A percentile compares a stretch with the other conserved stretches of the same genome.
phyloP scores from a whole-genome alignment of 2,888 invertebrate species.

The Alsophila aescularia region DNA sequence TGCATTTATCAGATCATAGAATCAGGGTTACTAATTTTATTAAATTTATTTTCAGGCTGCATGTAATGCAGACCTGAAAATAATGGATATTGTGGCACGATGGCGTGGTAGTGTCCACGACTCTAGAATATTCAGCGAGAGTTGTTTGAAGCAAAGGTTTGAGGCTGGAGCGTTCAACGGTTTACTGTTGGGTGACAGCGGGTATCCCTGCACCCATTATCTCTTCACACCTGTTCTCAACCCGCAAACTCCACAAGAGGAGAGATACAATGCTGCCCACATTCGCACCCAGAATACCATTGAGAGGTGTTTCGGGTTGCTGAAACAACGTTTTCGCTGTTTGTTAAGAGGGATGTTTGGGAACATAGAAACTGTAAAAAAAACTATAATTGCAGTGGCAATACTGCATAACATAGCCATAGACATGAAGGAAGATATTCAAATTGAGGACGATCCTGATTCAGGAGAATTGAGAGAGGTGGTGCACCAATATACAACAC shows the following conservation, averaged over 20 bases:
- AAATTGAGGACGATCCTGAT: too few species aligned
- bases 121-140: slow-evolving; percentile 25
- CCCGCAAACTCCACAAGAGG: too few species aligned
- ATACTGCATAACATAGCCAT: slow-evolving; percentile 22
- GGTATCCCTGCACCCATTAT: slow-evolving; percentile 23
- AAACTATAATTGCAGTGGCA: slow-evolving; percentile 15
- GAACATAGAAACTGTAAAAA: neutral
- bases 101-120: slow-evolving; percentile 39
- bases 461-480: too few species aligned
- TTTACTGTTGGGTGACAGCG: slow-evolving; percentile 30
- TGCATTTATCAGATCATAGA: too few species aligned
- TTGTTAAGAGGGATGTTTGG: neutral
- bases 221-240: slow-evolving; percentile 30
- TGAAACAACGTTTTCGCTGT: neutral
- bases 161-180: slow-evolving; percentile 27
- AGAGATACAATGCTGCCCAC: slow-evolving; percentile 31
- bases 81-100: slow-evolving; percentile 25
- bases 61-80: slow-evolving; percentile 27
- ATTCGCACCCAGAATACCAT: slow-evolving; percentile 27
- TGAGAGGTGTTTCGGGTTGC: slow-evolving; percentile 2
- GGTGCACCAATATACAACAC: neutral
- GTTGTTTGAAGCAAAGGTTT: slow-evolving; percentile 17
- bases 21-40: neutral
- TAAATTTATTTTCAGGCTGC: slow-evolving; percentile 25
- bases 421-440: slow-evolving; percentile 5